Base-by-base conservation (phyloP, 2,797 vertebrate species). In the Tarsius wallacei region DNA sequence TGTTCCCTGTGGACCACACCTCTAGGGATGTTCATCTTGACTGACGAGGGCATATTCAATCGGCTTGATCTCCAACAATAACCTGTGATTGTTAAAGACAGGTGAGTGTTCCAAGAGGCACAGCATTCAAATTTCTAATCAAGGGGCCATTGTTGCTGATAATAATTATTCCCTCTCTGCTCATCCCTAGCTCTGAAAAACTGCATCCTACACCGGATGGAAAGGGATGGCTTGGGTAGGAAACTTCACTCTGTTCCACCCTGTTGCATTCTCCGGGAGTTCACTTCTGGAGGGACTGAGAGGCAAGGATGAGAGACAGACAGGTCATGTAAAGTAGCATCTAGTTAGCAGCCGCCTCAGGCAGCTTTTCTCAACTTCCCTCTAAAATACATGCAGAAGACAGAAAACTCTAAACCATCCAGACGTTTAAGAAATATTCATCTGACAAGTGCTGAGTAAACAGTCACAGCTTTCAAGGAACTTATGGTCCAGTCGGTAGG, bases 381-480 rank as follows among this genome's bases (percentile, higher is more conserved):
- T 64, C 55, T 36, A 71, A 91, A 94, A 91, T 77, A 71, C n/a
- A 93, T 17, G 49, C 83, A 89, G 73, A 80, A 24, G 6, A 83
- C 36, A 31, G 68, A 86, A 87, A 91, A 51, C 64, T 42, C 87
- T 51, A 92, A 71, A 53, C 53, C 78, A 83, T 19, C 55, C 33
- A 80, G 28, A 73, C 26, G 91, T 64, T 88, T 11, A 80, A 68
- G 80, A 83, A 63, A 28, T 31, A 85, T 31, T 91, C 66, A 71
- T 81, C 80, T 70, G 90, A 76, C 24, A 88, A 90, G n/a, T 16
- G 4, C 82, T 90, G 73, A 96, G 77, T 73, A 70, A 81, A 84
- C 13, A 71, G 80, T 87, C 36, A 10, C 53, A 28, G 36, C 92
- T 89, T 93, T 97, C 81, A 83, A 91, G 87, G 91, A 96, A 90